Conservation (phyloP, 2,888 invertebrate genomes). For the Brachyptera putata region DNA sequence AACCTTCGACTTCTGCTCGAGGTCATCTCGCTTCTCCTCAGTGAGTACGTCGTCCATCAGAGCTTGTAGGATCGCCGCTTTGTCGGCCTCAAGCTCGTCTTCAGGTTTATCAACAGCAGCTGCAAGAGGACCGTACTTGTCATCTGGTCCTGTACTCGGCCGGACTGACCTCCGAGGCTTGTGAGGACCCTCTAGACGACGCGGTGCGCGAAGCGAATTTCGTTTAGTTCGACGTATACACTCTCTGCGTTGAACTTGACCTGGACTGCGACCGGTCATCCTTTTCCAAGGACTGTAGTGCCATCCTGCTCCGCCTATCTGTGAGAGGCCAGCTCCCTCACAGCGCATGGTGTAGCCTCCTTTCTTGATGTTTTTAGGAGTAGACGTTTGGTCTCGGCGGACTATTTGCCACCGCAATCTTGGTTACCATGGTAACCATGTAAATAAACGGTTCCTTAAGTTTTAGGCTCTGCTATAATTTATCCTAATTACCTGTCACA, state of each 20-base stretch:
- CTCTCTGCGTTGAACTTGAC: neutral
- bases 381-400: too few species aligned
- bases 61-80: neutral
- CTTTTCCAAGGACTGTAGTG: neutral
- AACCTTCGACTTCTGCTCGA: neutral
- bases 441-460: too few species aligned
- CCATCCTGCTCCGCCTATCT: neutral
- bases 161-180: neutral
- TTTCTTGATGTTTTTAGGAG: too few species aligned
- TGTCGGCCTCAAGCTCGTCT: neutral
- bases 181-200: neutral
- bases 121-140: neutral
- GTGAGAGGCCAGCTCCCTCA: neutral
- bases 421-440: too few species aligned
- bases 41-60: neutral
- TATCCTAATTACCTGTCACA: too few species aligned
- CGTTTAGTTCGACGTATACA: neutral
- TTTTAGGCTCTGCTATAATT: too few species aligned
- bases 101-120: neutral
- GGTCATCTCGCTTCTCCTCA: neutral
- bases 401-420: too few species aligned
- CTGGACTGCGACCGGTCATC: neutral
- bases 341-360: conserved; percentile 22
- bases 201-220: neutral
- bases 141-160: neutral